phyloP scores from a whole-genome alignment of 2,888 invertebrate species.

The Catocala fraxini region DNA sequence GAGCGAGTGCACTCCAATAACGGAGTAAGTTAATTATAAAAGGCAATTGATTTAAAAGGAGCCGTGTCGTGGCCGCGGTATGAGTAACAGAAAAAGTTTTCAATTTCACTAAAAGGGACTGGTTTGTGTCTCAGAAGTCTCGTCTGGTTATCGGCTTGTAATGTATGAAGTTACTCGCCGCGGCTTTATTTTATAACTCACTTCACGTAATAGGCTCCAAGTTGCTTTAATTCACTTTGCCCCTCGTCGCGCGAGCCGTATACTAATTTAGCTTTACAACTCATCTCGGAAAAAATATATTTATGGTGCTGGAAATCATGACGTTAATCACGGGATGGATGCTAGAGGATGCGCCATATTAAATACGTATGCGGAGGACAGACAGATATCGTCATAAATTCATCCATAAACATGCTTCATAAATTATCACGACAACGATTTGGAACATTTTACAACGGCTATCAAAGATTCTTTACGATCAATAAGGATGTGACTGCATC shows the following conservation, averaged over 20 bases:
- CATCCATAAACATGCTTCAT: conserved; percentile 85
- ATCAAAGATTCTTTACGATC: conserved; percentile 86
- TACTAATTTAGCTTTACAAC: conserved; percentile 69
- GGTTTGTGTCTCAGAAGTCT: conserved; percentile 88
- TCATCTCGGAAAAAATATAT: conserved; percentile 50
- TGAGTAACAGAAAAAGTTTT: conserved; percentile 88
- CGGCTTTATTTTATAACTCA: conserved; percentile 87
- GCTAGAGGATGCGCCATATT: conserved; percentile 35
- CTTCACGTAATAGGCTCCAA: conserved; percentile 83
- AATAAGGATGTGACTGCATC: conserved; percentile 80
- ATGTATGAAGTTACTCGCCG: conserved; percentile 86
- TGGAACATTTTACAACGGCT: conserved; percentile 85
- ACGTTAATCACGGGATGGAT: conserved; percentile 46
- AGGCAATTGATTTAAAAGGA: conserved; percentile 87
- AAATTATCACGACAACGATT: conserved; percentile 86
- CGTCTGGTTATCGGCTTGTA: conserved; percentile 88
- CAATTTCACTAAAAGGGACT: conserved; percentile 89
- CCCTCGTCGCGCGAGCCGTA: conserved; percentile 63
- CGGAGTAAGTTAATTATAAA: conserved; percentile 86
- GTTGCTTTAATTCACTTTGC: conserved; percentile 81
- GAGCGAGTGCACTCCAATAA: conserved; percentile 83
- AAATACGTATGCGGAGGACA: conserved; percentile 48
- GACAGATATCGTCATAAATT: conserved; percentile 78
- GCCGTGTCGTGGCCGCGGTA: conserved; percentile 82
- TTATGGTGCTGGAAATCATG: conserved; percentile 35